These are phyloP conservation scores for Agapostemon virescens DNA, from an alignment of 2,888 invertebrate species.

Conservation along the genomic window DNA sequence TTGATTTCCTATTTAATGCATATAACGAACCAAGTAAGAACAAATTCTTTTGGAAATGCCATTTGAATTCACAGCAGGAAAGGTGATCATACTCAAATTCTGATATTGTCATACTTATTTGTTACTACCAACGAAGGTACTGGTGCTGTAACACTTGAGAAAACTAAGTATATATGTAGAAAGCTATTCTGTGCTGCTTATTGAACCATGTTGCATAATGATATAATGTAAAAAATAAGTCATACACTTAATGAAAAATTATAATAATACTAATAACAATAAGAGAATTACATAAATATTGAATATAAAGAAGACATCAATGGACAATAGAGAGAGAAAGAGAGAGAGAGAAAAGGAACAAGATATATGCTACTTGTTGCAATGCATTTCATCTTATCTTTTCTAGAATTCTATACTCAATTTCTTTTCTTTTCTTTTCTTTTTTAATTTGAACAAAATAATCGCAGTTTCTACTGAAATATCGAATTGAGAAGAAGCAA, in stretches of 20 bases:
- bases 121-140: conserved; percentile 61
- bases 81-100: conserved; percentile 20
- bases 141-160: conserved; percentile 60
- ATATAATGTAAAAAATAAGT: conserved; percentile 50
- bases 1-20: conserved; percentile 45
- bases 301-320: conserved; percentile 50
- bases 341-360: conserved; percentile 49
- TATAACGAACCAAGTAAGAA: conserved; percentile 11
- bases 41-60: conserved; percentile 23
- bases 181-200: conserved; percentile 56
- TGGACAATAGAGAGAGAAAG: conserved; percentile 60
- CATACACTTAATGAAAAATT: conserved; percentile 38
- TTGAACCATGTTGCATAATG: conserved; percentile 56
- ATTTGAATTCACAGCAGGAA: conserved; percentile 31
- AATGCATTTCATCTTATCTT: conserved; percentile 22
- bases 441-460: not conserved
- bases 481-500: conserved; percentile 19
- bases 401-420: conserved; percentile 13
- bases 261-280: conserved; percentile 34
- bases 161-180: conserved; percentile 52
- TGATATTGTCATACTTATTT: conserved; percentile 50
- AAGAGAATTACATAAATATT: conserved; percentile 49
- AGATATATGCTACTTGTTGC: conserved; percentile 42
- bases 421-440: conserved; percentile 8
- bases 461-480: conserved; percentile 17